Evolutionary conservation across 2,113 vertebrate species (phyloP), one percentile per base, ranked within the genome.

Genomic region (Chaetodon trifascialis): DNA sequence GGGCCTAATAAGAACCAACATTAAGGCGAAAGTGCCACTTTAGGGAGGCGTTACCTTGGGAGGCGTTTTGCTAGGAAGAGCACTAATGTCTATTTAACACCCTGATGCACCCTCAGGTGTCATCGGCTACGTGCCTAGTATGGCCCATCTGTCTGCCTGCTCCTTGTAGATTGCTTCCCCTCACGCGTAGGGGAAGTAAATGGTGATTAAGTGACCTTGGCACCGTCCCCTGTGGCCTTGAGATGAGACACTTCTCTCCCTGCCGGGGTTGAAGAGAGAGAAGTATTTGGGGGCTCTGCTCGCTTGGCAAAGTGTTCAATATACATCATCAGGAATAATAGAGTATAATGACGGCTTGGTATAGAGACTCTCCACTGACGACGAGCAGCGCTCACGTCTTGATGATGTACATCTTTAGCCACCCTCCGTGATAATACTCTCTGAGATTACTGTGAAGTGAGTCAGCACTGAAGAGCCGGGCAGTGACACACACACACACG

Each of bases 41-140:
- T 83, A 81, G 80, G 77, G 76, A 84, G 90, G 89, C 74, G 84
- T 91, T 86, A 91, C 92, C 91, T 87, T 73, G 89, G 75, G 84
- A 88, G 79, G 76, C 65, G 47, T 88, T 93, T 88, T 85, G 73
- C 82, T 65, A 87, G 84, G 72, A 88, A 82, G 85, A 91, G 78
- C 84, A 79, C 89, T 93, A 92, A 93, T 91, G 87, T 91, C 91
- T 91, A 86, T 94, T 94, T 94, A 93, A 94, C 92, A 93, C 88
- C 85, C 88, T 70, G 84, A 80, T 85, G 88, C 86, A 76, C 90
- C 90, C 85, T 84, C 60, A 83, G 89, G 85, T 93, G 80, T 89
- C 86, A 88, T 89, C 83, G 69, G 77, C 82, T 80, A 70, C 51
- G 80, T 86, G 80, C 83, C 82, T 68, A 63, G 74, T 77, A 82